These are phyloP conservation scores for Mallateleia sp. DNA, from an alignment of 2,888 invertebrate species.

Conservation along the genomic window DNA sequence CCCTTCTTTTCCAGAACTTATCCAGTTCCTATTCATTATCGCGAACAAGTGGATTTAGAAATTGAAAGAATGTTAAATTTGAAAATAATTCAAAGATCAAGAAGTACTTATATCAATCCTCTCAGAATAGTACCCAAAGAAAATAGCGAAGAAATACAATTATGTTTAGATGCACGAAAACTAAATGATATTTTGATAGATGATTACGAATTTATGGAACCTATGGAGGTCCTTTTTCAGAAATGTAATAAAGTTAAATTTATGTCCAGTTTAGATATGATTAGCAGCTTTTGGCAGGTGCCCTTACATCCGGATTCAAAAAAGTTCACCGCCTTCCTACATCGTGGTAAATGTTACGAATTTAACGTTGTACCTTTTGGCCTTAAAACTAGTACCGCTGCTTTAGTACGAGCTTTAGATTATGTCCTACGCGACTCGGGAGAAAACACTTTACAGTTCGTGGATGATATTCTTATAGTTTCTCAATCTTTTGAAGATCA, in stretches of 20 bases:
- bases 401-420: background rate
- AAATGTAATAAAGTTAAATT: background rate
- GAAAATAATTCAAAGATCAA: background rate
- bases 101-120: background rate
- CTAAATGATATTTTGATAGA: constrained; percentile 8
- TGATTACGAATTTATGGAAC: constrained; percentile 45
- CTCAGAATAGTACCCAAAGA: background rate
- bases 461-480: background rate
- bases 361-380: background rate
- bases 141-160: background rate
- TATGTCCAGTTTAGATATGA: constrained; percentile 10
- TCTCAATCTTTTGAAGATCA: background rate
- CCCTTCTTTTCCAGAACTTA: background rate
- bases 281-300: constrained; percentile 18
- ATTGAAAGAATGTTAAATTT: background rate
- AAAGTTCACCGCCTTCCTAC: constrained; percentile 2
- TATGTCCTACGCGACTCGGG: background rate
- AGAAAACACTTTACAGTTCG: background rate
- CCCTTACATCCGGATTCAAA: background rate
- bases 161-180: background rate
- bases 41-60: background rate
- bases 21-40: constrained; percentile 2
- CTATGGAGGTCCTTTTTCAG: constrained; percentile 38
- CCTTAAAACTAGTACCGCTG: background rate
- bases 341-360: background rate